Evolutionary conservation across 2,797 vertebrate genomes (phyloP), one percentile per base, ranked within the genome.

Genomic region (Macrochelys suwanniensis): DNA sequence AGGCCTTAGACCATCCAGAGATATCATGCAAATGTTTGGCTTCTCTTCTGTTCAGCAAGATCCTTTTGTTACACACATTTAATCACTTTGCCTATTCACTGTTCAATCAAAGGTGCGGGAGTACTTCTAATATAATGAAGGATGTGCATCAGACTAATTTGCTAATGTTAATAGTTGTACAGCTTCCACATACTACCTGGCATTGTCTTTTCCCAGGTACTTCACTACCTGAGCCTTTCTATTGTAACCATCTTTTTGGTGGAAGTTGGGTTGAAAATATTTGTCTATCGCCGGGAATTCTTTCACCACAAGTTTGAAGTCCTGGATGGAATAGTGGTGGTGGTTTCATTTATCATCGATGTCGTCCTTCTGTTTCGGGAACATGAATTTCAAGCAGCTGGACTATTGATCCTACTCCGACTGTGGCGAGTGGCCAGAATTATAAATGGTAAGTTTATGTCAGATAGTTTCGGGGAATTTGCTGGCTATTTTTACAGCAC

Each of bases 381-480:
- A 95, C 99, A 99, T 0, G 98, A 98, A 76, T 99, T 99, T 1
- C 98, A 99, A 61, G 99, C 98, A 0, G 97, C 99, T 0, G 99
- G 99, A 68, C 98, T 99, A 50, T 98, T 99, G 90, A 99, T 99
- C 61, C 98, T 99, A 88, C 98, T 99, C 84, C 97, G 99, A 71
- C 98, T 99, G 61, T 99, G 99, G 99, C 99, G 99, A 61, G 99
- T 99, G 94, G 99, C 99, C 93, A 98, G 99, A 95, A 99, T 99
- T 33, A 98, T 99, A 93, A 99, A 99, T 0, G 99, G 99, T 99
- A 94, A 54, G 97, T 88, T 83, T 16, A 9, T 15, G 11, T 23
- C 50, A n/a, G 79, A 4, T 0, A 0, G 7, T 3, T 12, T 31
- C 1, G 2, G 77, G 77, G 56, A 25, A 31, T 37, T 47, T 61